Conservation (phyloP, 2,888 invertebrate genomes). For the Heteromyza rotundicornis region DNA sequence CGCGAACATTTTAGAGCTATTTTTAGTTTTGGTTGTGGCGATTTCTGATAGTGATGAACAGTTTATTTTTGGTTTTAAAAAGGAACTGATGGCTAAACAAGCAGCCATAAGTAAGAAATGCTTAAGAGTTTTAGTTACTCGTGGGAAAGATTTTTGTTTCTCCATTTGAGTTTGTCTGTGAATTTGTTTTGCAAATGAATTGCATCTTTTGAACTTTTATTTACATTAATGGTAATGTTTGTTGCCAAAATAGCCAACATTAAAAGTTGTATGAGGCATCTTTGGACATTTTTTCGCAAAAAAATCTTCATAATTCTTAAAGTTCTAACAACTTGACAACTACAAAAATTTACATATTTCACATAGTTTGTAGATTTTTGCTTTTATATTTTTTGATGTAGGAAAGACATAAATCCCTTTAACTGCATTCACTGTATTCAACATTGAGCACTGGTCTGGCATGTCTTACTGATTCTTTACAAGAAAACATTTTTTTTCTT, state of each 20-base stretch:
- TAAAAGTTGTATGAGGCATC: no score
- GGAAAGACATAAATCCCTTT: constrained; percentile 35
- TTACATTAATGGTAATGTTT: no score
- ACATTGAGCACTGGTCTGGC: constrained; percentile 20
- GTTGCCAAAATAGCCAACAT: no score
- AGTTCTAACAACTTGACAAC: constrained; percentile 36
- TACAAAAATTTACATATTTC: constrained; percentile 22
- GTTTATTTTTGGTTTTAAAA: constrained; percentile 17
- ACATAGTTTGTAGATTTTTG: constrained; percentile 5
- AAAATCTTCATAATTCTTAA: constrained; percentile 31
- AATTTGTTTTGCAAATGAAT: not conserved
- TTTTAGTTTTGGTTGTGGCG: not conserved
- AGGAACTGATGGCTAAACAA: no score
- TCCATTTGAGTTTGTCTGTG: constrained; percentile 7
- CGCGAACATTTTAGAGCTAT: not conserved
- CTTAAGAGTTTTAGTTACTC: not conserved
- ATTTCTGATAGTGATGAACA: not conserved
- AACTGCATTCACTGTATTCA: no score
- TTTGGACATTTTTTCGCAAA: no score
- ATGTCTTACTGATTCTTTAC: constrained; percentile 20
- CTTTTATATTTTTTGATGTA: no score
- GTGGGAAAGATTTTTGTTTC: not conserved
- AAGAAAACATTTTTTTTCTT: no score
- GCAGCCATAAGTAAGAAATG: constrained; percentile 10
- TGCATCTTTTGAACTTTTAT: no score